Percentiles rank a stretch among this genome's conserved stretches.
Conservation (phyloP, 2,797 vertebrate species). For the Florisuga fusca region DNA sequence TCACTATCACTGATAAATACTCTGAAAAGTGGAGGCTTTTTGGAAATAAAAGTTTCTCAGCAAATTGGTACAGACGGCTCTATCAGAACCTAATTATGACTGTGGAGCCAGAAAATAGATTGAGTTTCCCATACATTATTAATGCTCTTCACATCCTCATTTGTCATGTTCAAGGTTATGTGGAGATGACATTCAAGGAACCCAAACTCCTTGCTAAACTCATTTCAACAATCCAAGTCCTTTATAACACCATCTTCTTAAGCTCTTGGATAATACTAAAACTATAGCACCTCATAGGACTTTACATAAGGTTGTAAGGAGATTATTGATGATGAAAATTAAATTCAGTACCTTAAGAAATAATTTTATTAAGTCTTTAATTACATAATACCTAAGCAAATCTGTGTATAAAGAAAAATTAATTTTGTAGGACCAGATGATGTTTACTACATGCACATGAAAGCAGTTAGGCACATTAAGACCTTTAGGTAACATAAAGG, state of each 20-base stretch:
- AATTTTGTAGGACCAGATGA: not conserved
- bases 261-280: slow-evolving; percentile 49
- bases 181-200: slow-evolving; percentile 64
- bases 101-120: slow-evolving; percentile 69
- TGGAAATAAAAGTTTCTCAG: slow-evolving; percentile 32
- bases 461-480: not conserved
- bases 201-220: slow-evolving; percentile 46
- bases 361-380: slow-evolving; percentile 11
- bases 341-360: not conserved
- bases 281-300: not conserved
- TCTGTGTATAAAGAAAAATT: not conserved
- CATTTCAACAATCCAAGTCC: slow-evolving; percentile 14
- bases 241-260: slow-evolving; percentile 51
- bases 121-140: slow-evolving; percentile 75
- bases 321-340: slow-evolving; percentile 14
- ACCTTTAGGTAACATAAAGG: not conserved
- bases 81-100: slow-evolving; percentile 75
- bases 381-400: not conserved
- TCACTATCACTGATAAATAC: slow-evolving; percentile 7
- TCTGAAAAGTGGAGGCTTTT: not conserved
- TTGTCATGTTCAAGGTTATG: slow-evolving; percentile 75
- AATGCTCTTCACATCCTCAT: slow-evolving; percentile 72
- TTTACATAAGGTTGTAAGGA: not conserved
- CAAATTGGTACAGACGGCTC: slow-evolving; percentile 66
- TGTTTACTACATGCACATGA: not conserved